Base-by-base conservation (phyloP, 2,888 invertebrate species). In the Lasioglossum vierecki region DNA sequence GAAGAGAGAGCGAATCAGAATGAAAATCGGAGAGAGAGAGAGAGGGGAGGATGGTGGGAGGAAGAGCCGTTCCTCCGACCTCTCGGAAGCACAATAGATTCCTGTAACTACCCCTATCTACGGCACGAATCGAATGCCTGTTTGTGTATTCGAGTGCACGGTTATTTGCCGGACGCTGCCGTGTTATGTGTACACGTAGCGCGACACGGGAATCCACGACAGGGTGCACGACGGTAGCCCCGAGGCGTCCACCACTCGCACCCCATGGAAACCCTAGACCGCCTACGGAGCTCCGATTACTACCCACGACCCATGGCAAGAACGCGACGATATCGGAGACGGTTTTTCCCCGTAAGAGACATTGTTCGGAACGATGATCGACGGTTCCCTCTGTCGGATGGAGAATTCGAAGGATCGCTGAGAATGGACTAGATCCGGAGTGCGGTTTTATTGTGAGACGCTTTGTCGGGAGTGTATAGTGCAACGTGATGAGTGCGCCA, bases 71-170 rank as follows among this genome's bases (percentile, higher is more conserved):
- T n/a, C 83, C 60, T 70, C 72, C 80, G 85, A 86, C 87, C 91
- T 91, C 91, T 90, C 87, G 88, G 92, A 90, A 89, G 90, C 91
- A 93, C 93, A 93, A 93, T 93, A 90, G 92, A 92, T 92, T 92
- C 91, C 93, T 92, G 93, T 92, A 93, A 93, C 92, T 92, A 92
- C 90, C 91, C 90, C 91, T 91, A 93, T 93, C 92, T 90, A 89
- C 91, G 90, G 88, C 88, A 89, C 91, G 90, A 93, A 93, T 93
- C 93, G 92, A 91, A 91, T 89, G 86, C 82, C 90, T 93, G 92
- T 93, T 93, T 93, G 94, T 91, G 93, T 92, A 93, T 93, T 93
- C 91, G 92, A 91, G 91, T 91, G 92, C 86, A 92, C 90, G 92
- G 91, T 92, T 93, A 93, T 93, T 94, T 92, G 92, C 92, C 91